Evolutionary conservation across 2,888 invertebrate genomes (phyloP), one percentile per base, ranked within the genome.

Genomic region (Pristionchus mayeri): DNA sequence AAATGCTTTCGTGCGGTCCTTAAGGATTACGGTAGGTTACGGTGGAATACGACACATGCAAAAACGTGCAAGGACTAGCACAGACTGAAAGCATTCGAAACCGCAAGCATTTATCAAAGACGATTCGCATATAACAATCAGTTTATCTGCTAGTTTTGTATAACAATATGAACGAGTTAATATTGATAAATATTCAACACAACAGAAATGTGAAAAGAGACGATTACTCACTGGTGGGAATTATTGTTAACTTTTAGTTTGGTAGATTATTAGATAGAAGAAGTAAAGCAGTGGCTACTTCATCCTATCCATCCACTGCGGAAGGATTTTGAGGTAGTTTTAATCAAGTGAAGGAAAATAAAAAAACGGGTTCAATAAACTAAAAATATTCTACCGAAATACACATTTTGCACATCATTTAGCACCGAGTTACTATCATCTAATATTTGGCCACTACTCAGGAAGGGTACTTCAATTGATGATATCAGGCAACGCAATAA

Each of bases 71-170:
- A 40, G n/a, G n/a, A n/a, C n/a, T n/a, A n/a, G 27, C 40, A 44
- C n/a, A 44, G 24, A 18, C 16, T 27, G 16, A 50, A 76, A 71
- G 40, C 37, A 40, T 71, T 9, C 21, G 71, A 71, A 50, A 16
- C 76, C 76, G 76, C 76, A 78, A 78, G 76, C 76, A 78, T 78
- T 78, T 50, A 78, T 78, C 76, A 52, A 50, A 78, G 76, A 78
- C 76, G 40, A 50, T 50, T 50, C 76, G 76, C 50, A 78, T 78
- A 18, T 48, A 78, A 78, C 76, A 78, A 78, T 50, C 40, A 24
- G 40, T 71, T 71, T 71, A 71, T 71, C 71, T 44, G 71, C 18
- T 6, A 78, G 4, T 50, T 18, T 30, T 3, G 30, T 3, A 2
- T 30, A 18, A 24, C 2, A 78, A 27, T 30, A 50, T 78, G 50